Evolutionary conservation across 2,113 vertebrate species (phyloP), one percentile per base, ranked within the genome.

Genomic region (Capreolus pygargus): DNA sequence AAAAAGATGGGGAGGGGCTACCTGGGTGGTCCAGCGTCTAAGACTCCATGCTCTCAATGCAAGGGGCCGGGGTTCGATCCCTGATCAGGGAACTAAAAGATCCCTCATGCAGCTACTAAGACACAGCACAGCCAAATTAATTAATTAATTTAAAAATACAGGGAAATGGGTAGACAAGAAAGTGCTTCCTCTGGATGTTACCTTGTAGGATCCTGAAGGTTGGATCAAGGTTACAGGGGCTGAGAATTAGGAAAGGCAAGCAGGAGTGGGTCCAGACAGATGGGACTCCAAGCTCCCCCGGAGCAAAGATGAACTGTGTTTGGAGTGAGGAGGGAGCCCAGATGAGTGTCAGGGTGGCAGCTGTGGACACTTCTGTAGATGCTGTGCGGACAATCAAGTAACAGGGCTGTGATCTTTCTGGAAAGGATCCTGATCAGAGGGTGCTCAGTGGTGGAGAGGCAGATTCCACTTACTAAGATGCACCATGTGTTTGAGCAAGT

Each of bases 51-150:
- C 67, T 74, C 0, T 74, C 67, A 39, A 25, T 23, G 67, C 21
- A 39, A 10, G 67, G 10, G 39, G 36, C 67, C 10, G 0, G 1
- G 21, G 67, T 74, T 74, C 9, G 0, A 74, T 74, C 36, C 36
- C 21, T 74, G 67, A 39, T 39, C 19, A 74, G 36, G n/a, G 36
- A 74, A 39, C 19, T 23, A 39, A 74, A 74, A 39, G 10, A 74
- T 39, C 67, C 36, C 5, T 39, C 67, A 25, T 39, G 19, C 36
- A 74, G 67, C 67, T 74, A 74, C 36, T 25, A 74, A 74, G 19
- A 74, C 2, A 9, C 36, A 74, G 21, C n/a, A 74, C 13, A 74
- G 4, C 21, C 19, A 23, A 39, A 74, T 74, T 74, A 74, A 39
- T 74, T 74, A 74, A 70, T 36, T 39, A 21, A 70, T 70, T 70